phyloP scores from a whole-genome alignment of 2,797 vertebrate genomes.

The Galagoides demidoff region DNA sequence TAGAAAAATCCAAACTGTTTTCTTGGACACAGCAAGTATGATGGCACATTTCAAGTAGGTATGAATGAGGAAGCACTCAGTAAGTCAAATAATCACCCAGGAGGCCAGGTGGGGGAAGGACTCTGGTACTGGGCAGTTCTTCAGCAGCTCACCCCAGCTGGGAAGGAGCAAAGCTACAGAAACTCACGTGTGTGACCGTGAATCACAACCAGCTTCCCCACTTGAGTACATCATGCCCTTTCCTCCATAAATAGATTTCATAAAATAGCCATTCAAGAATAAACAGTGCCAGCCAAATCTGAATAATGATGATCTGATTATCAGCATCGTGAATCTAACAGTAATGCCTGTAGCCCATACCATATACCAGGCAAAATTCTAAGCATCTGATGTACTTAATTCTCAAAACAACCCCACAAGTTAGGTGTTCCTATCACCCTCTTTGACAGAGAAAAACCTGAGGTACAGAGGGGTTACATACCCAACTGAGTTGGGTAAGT shows the following conservation, averaged over 20 bases:
- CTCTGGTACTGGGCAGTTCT: accelerated
- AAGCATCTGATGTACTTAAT: not conserved
- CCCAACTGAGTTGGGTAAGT: not conserved
- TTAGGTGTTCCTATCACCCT: not conserved
- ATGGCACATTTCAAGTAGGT: too few species aligned
- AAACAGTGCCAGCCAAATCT: not conserved
- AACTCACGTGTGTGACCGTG: not conserved
- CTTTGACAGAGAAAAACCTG: not conserved
- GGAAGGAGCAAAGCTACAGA: not conserved
- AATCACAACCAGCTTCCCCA: not conserved
- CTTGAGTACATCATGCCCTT: not conserved
- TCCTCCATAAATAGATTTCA: not conserved
- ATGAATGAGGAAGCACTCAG: not conserved
- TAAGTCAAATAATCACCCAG: not conserved
- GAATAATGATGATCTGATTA: not conserved
- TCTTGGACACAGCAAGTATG: not conserved
- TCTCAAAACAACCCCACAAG: not conserved
- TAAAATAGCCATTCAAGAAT: not conserved
- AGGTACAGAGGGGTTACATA: not conserved
- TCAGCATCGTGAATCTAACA: not conserved
- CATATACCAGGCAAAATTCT: not conserved
- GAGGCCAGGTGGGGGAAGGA: not conserved
- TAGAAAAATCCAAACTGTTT: not conserved
- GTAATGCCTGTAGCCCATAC: not conserved
- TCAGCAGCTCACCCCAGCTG: too few species aligned